Percentiles rank a stretch among this genome's conserved stretches.
Evolutionary conservation across 2,113 vertebrate genomes (phyloP).

Genomic region (Speoplatyrhinus poulsoni): DNA sequence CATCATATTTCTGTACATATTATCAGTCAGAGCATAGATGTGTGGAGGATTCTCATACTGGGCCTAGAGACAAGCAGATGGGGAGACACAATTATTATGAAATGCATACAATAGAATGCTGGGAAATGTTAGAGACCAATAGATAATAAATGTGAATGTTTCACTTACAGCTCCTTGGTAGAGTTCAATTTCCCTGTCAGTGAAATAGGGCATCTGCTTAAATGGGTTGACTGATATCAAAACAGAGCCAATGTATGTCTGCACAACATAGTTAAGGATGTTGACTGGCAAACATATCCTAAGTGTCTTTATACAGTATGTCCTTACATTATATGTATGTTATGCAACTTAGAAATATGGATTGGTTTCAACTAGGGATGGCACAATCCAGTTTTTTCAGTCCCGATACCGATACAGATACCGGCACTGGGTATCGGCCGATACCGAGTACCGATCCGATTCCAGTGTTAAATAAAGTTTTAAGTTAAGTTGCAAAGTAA

Average conservation of each 20-base stretch:
- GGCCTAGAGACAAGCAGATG: conserved; percentile 74
- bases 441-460: too few relatives aligned
- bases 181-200: conserved; percentile 89
- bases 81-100: not conserved
- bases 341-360: not conserved
- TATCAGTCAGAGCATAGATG: conserved; percentile 93
- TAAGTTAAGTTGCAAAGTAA: too few relatives aligned
- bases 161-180: conserved; percentile 95
- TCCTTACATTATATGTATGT: too few relatives aligned
- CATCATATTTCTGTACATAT: conserved; percentile 98
- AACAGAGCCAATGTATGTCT: conserved; percentile 95
- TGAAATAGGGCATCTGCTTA: conserved; percentile 99
- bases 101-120: not conserved
- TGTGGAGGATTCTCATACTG: conserved; percentile 98
- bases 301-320: too few relatives aligned
- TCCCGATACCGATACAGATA: too few relatives aligned
- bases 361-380: too few relatives aligned
- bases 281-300: not conserved
- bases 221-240: conserved; percentile 97
- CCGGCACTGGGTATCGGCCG: too few relatives aligned
- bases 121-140: not conserved
- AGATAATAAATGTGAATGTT: not conserved
- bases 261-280: conserved; percentile 54
- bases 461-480: too few relatives aligned
- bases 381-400: too few relatives aligned